Conservation (phyloP, 1,140 invertebrate species). For the Parasteatoda tepidariorum region DNA sequence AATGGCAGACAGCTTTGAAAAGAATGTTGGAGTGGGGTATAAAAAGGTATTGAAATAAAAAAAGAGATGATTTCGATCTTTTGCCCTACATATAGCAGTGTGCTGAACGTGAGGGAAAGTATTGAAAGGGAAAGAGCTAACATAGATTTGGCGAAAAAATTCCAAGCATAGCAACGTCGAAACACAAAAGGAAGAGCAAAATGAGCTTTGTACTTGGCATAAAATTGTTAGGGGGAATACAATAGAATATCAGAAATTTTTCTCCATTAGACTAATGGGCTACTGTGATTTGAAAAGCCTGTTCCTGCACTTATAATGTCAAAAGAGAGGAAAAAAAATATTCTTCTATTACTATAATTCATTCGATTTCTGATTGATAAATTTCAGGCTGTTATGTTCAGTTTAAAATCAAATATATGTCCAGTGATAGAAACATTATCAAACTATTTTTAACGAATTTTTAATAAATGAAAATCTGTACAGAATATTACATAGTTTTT, state of each 20-base stretch:
- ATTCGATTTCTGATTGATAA: background rate
- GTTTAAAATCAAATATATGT: background rate
- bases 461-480: background rate
- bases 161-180: slow-evolving; percentile 43
- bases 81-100: background rate
- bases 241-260: slow-evolving; percentile 44
- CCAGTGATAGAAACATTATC: background rate
- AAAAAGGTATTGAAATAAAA: background rate
- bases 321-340: background rate
- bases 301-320: slow-evolving; percentile 14
- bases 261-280: slow-evolving; percentile 54
- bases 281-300: slow-evolving; percentile 5
- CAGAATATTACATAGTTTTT: background rate
- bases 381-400: background rate
- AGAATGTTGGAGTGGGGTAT: background rate
- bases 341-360: background rate
- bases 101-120: slow-evolving; percentile 3
- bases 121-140: slow-evolving; percentile 22
- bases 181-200: slow-evolving; percentile 47
- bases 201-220: slow-evolving; percentile 47
- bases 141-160: background rate
- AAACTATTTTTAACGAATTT: background rate
- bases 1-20: background rate
- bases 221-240: slow-evolving; percentile 43
- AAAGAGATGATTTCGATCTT: slow-evolving; percentile 11